Evolutionary conservation across 64 coral and sea anemone species (phyloP), one percentile per base, ranked within the genome.

Genomic region (Anthopleura sola): DNA sequence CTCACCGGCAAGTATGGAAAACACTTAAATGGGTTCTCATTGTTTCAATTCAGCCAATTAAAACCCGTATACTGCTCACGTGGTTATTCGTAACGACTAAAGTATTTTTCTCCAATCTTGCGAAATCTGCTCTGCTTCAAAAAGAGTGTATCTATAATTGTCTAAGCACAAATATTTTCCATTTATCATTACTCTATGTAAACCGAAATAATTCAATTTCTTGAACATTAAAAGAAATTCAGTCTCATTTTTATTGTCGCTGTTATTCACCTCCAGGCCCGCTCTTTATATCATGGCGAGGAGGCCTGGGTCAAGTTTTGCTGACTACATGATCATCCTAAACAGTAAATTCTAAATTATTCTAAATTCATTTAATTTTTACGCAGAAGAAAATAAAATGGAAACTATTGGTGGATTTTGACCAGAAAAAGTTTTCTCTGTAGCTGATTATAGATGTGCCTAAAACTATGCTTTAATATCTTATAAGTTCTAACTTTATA

Each of bases 141-240:
- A 23, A 26, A 62, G 23, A 62, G n/a, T 62, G 23, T 26, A 26
- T n/a, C 23, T 62, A 62, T 62, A 62, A 62, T 62, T 62, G n/a
- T 26, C 58, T 62, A 62, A 5, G 24, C 11, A 53, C 50, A 53
- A 53, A 53, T 53, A 17, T 53, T 53, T 53, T 53, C 16, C 50
- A 53, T 53, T 26, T 62, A 62, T n/a, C n/a, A n/a, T n/a, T n/a
- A 62, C 58, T n/a, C 3, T 62, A 62, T 62, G 23, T n/a, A 62
- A 62, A 26, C 5, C 2, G 58, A 62, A 62, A 26, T 26, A 62
- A 62, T n/a, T 62, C 21, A 9, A n/a, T 62, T 62, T 62, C 23
- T 62, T n/a, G 58, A n/a, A 62, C 58, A 62, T 62, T 62, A n/a
- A 62, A 62, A 62, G 23, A 62, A 62, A 62, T 62, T n/a, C 58